Conservation (phyloP, 2,797 vertebrate genomes). For the Macrochelys suwanniensis region DNA sequence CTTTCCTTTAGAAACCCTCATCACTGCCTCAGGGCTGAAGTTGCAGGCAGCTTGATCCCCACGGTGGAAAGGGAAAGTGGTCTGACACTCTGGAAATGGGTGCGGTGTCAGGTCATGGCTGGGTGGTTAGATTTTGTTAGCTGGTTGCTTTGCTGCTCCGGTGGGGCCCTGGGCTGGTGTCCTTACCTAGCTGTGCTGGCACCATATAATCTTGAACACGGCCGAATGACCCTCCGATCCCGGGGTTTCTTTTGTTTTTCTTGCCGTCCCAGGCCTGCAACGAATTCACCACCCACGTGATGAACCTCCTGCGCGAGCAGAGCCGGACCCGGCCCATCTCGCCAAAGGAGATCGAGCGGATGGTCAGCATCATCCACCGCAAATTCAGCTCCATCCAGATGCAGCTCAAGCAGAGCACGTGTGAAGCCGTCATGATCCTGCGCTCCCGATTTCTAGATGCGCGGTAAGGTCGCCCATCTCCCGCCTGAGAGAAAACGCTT, state of each 20-base stretch:
- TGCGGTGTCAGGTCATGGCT: too few species aligned
- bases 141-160: neutral
- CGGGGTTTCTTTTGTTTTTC: conserved; percentile 68
- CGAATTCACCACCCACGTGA: conserved; percentile 98
- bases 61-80: neutral
- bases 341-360: conserved; percentile 97
- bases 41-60: too few species aligned
- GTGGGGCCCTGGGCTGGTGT: fast-evolving
- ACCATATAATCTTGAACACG: neutral
- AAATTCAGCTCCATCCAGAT: conserved; percentile 99
- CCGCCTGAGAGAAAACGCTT: neutral
- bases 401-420: conserved; percentile 98
- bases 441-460: conserved; percentile 97
- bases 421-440: conserved; percentile 98
- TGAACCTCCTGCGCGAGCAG: conserved; percentile 97
- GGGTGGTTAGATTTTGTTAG: neutral
- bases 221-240: conserved; percentile 57
- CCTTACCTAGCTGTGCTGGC: neutral
- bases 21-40: neutral
- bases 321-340: conserved; percentile 96
- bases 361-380: conserved; percentile 99
- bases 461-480: conserved; percentile 82
- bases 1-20: neutral
- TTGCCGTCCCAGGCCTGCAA: conserved; percentile 90
- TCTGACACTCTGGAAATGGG: neutral